A percentile compares a stretch with the other conserved stretches of the same genome.
Conservation (phyloP, 2,888 invertebrate species). For the Kuschelorhynchus macadamiae region DNA sequence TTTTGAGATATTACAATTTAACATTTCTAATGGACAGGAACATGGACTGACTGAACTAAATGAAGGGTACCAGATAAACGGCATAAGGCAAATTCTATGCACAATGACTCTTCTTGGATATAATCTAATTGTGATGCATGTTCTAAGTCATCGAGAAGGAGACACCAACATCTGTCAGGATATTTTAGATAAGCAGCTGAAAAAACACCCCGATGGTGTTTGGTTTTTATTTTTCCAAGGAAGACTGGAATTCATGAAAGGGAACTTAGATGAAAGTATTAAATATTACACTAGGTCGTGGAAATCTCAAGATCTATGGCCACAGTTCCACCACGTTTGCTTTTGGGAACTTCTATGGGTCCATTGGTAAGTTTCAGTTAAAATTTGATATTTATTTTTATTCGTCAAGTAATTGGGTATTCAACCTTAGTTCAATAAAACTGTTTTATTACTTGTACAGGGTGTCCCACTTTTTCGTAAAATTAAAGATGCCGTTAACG, state of each 20-base stretch:
- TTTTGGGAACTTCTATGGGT: conserved; percentile 97
- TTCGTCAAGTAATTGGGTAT: too few relatives aligned
- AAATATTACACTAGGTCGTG: conserved; percentile 86
- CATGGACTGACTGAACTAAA: conserved; percentile 82
- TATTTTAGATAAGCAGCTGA: conserved; percentile 82
- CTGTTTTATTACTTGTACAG: too few relatives aligned
- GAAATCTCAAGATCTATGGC: conserved; percentile 87
- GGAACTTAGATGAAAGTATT: conserved; percentile 80
- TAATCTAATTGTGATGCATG: conserved; percentile 87
- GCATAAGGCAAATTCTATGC: conserved; percentile 89
- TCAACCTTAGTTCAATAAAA: too few relatives aligned
- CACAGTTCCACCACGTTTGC: conserved; percentile 93
- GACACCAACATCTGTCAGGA: conserved; percentile 83
- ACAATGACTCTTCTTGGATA: conserved; percentile 89
- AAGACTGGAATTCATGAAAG: conserved; percentile 85
- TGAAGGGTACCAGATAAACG: conserved; percentile 79
- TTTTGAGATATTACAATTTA: too few relatives aligned
- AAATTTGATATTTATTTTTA: too few relatives aligned
- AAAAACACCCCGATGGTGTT: conserved; percentile 86
- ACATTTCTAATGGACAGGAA: too few relatives aligned
- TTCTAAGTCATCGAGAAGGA: conserved; percentile 85
- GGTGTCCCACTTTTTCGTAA: too few relatives aligned
- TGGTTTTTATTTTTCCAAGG: conserved; percentile 95
- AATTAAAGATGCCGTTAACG: too few relatives aligned
- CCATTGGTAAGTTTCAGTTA: conserved; percentile 75